phyloP scores from a whole-genome alignment of 2,797 vertebrate genomes.

The Enteromius radiatus region DNA sequence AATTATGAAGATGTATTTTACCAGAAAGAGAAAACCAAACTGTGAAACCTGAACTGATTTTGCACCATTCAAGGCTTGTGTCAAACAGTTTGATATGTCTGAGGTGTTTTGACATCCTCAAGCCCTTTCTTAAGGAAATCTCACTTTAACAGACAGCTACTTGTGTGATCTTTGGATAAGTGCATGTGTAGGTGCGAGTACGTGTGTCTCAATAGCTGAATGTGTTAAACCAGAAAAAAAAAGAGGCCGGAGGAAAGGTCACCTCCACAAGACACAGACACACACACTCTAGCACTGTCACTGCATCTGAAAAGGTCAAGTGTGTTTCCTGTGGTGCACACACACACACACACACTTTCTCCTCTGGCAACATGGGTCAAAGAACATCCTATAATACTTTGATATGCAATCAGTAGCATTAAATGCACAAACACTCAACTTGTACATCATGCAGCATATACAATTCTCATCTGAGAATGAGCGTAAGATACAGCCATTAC shows the following conservation, averaged over 20 bases:
- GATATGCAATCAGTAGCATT: neutral
- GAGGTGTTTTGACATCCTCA: conserved; percentile 44
- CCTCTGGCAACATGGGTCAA: conserved; percentile 13
- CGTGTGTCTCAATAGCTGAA: conserved; percentile 21
- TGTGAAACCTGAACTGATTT: neutral
- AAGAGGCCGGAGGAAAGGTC: conserved; percentile 74
- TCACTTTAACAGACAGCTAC: conserved; percentile 43
- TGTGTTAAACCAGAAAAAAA: conserved; percentile 58
- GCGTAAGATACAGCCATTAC: conserved; percentile 9
- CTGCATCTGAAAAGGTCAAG: conserved; percentile 60
- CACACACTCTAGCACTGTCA: conserved; percentile 52
- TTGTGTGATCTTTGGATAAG: conserved; percentile 27
- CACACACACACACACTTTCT: conserved; percentile 18
- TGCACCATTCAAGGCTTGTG: conserved; percentile 6
- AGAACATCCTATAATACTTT: conserved; percentile 12
- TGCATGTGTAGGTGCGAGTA: conserved; percentile 25
- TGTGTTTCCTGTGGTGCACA: conserved; percentile 39
- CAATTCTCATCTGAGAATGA: neutral
- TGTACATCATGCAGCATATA: conserved; percentile 10
- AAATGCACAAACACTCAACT: neutral
- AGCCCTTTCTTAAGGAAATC: conserved; percentile 17
- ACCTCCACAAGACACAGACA: conserved; percentile 66
- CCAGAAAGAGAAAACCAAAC: neutral
- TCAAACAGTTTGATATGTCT: conserved; percentile 7
- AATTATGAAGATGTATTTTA: neutral